Evolutionary conservation across 2,113 vertebrate genomes (phyloP).

Genomic region (Lontra canadensis): DNA sequence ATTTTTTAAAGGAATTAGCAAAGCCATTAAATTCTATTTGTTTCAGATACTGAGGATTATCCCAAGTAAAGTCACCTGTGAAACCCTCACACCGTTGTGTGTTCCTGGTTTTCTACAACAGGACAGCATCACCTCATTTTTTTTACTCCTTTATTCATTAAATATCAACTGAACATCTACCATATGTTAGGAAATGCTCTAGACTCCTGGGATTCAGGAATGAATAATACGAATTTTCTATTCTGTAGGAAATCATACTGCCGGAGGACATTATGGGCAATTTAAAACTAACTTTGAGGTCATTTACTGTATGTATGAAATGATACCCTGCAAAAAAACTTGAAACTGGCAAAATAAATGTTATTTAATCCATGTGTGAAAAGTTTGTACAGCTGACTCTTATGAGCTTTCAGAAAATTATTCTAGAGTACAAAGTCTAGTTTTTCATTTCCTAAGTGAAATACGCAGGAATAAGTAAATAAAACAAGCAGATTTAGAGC

Average conservation of each 20-base stretch:
- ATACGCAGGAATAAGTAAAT: not conserved
- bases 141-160: not conserved
- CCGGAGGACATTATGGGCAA: not conserved
- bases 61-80: not conserved
- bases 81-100: not conserved
- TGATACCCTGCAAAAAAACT: not conserved
- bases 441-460: not conserved
- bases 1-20: not conserved
- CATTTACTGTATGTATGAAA: not conserved
- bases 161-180: not conserved
- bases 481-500: not conserved
- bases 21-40: not conserved
- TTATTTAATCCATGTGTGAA: not conserved
- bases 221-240: not conserved
- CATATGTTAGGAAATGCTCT: not conserved
- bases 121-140: not conserved
- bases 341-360: not conserved
- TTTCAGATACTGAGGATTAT: not conserved
- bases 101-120: not conserved
- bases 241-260: not conserved
- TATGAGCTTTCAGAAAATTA: not conserved
- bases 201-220: not conserved
- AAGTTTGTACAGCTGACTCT: not conserved
- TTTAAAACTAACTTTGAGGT: not conserved
- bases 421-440: not conserved